phyloP scores from a whole-genome alignment of 2,797 vertebrate genomes.

The Threskiornis aethiopicus region DNA sequence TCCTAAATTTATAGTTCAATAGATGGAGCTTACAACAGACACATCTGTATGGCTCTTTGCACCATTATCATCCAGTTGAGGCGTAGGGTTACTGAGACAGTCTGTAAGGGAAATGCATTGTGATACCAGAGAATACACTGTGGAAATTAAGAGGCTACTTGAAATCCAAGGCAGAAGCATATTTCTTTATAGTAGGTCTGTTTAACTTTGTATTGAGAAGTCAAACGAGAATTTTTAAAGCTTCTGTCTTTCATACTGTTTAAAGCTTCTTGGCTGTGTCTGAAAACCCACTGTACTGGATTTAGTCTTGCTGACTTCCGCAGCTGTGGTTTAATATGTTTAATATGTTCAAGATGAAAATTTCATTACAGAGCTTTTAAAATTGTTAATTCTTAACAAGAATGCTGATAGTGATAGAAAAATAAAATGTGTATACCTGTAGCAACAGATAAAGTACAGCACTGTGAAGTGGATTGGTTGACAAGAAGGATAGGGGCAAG shows the following conservation, averaged over 20 bases:
- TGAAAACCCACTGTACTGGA: not conserved
- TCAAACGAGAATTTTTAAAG: conserved; percentile 14
- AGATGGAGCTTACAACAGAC: not conserved
- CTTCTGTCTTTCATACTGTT: not conserved
- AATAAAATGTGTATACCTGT: not conserved
- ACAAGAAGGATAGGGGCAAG: not conserved
- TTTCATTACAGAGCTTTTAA: not conserved
- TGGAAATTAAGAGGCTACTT: not conserved
- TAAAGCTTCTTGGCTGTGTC: conserved; percentile 12
- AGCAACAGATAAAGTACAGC: not conserved
- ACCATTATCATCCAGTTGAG: not conserved
- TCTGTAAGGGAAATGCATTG: not conserved
- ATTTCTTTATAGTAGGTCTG: not conserved
- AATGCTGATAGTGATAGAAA: not conserved
- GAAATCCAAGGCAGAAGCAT: not conserved
- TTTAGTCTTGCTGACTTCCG: not conserved
- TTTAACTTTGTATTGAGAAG: not conserved
- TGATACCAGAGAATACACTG: not conserved
- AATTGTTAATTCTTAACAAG: not conserved
- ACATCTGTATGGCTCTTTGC: not conserved
- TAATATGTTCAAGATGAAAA: not conserved
- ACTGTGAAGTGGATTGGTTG: not conserved
- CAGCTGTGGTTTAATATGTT: not conserved
- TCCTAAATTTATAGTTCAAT: not conserved
- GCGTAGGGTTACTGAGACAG: not conserved